Evolutionary conservation across 2,113 vertebrate genomes (phyloP), one percentile per base, ranked within the genome.

Genomic region (Ammospiza nelsoni): DNA sequence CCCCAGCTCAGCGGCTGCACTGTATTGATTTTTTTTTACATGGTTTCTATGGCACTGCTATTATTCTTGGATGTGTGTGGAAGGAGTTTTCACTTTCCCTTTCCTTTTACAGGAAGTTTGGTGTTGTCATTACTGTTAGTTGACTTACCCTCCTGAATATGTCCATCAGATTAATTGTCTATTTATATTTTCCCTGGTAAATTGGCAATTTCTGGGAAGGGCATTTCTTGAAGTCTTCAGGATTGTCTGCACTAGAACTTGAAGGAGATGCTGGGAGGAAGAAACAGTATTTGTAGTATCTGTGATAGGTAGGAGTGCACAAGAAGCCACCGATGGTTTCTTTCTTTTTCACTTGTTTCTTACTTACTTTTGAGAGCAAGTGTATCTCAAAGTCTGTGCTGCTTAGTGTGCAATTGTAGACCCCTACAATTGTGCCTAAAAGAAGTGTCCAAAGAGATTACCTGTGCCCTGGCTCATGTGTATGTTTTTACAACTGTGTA

Each of bases 21-120:
- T 31, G 37, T 91, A 92, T 82, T 96, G 95, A 95, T 94, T 95
- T 86, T 94, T 51, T 96, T 59, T 19, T 6, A 41, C 20, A 1
- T 92, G 21, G 41, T 94, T 97, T 96, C 92, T 76, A 7, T 87
- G 85, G 68, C 29, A 62, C 16, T 95, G 44, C 46, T 96, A 29
- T 88, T 68, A 61, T 79, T 94, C 87, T 93, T 66, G 62, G 27
- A 27, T 75, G 46, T 1, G 1, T 54, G 52, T 49, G 54, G 57
- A 84, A 89, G 75, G 52, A 80, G 9, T n/a, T 92, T 52, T 94
- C 14, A 68, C 68, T 63, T 78, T 87, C 44, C 7, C 31, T 31
- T 74, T 89, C 67, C 25, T 85, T 46, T 91, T 97, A 84, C 52
- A 37, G 48, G 76, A 86, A 77, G 6, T 61, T 93, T 88, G 51